Conservation (phyloP, 2,888 invertebrate genomes). For the Achlya flavicornis region DNA sequence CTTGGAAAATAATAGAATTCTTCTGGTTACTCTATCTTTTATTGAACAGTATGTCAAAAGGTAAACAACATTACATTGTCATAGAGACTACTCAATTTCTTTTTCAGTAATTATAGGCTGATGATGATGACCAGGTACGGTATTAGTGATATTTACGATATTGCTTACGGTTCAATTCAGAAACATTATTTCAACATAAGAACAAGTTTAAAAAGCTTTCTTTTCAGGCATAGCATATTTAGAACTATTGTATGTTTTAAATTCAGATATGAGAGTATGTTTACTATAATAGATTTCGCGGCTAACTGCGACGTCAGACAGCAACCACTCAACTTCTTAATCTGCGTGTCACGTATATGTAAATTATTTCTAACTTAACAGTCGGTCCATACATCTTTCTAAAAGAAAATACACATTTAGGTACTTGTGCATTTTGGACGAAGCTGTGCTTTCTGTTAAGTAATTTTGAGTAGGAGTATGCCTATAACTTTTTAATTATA, state of each 20-base stretch:
- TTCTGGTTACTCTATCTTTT: too few species aligned
- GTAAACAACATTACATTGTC: too few species aligned
- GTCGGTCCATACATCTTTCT: background rate
- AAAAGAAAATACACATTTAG: background rate
- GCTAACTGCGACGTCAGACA: background rate
- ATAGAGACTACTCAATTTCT: too few species aligned
- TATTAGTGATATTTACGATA: conserved; percentile 1
- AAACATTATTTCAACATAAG: background rate
- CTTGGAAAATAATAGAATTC: too few species aligned
- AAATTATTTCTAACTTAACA: background rate
- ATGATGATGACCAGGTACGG: background rate
- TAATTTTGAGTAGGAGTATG: background rate
- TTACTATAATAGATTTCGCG: background rate
- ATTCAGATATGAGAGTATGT: too few species aligned
- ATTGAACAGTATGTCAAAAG: too few species aligned
- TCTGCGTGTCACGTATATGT: conserved; percentile 2
- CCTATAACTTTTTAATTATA: too few species aligned
- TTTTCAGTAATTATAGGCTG: too few species aligned
- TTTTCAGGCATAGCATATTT: too few species aligned
- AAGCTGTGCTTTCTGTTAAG: background rate
- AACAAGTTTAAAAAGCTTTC: too few species aligned
- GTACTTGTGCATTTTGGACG: background rate
- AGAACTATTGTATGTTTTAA: too few species aligned
- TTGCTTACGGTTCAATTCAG: background rate
- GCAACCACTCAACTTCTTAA: background rate